Evolutionary conservation across 2,888 invertebrate species (phyloP), one percentile per base, ranked within the genome.

Genomic region (Emmelina monodactyla): DNA sequence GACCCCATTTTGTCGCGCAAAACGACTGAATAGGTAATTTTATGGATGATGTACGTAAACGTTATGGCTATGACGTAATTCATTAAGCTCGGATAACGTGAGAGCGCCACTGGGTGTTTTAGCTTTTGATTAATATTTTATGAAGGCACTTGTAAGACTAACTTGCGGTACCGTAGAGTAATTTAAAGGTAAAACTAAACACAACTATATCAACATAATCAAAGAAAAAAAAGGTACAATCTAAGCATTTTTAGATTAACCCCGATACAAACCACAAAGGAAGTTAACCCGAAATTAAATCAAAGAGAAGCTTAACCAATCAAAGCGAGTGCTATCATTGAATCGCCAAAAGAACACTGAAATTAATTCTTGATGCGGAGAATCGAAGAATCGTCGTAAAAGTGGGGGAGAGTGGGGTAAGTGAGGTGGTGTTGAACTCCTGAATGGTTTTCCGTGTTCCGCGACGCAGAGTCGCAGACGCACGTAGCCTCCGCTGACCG

Each of bases 351-450:
- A 73, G 72, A 78, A 79, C 78, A 78, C 76, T 76, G 76, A 78
- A 78, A 78, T 78, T 78, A 76, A 78, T 79, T 78, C 78, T 76
- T 78, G 78, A 76, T 78, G 73, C 75, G 73, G 70, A 73, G 78
- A 76, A 78, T 76, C 76, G 78, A 79, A 78, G 78, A 79, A 78
- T 78, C 78, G 78, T 78, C 78, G 78, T 79, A 78, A 78, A 78
- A 78, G 72, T 71, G 71, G 72, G 54, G 50, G 48, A 51, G n/a
- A n/a, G n/a, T 42, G 48, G 48, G 47, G 44, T 45, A 41, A 30
- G 45, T 45, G 43, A 45, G 53, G 45, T 45, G 47, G 47, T 39
- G 39, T 38, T 40, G 55, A 66, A 55, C 49, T 70, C 70, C 76
- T 78, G 79, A 79, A 79, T 64, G 79, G 71, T 79, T 79, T 79